Conservation (phyloP, 2,113 vertebrate genomes). For the Marmota monax region DNA sequence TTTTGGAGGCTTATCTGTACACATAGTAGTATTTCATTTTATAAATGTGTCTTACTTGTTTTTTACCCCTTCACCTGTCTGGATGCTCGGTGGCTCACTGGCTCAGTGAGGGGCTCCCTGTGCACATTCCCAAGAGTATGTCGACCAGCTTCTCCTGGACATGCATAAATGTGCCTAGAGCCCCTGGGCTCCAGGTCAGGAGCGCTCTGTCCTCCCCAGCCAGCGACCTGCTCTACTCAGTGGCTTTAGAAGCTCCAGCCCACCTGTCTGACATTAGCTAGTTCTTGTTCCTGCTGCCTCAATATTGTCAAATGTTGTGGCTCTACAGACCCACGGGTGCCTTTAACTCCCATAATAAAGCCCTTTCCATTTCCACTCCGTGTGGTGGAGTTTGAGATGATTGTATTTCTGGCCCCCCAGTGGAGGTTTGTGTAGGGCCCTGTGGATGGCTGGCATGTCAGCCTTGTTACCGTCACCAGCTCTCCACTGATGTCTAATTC, state of each 20-base stretch:
- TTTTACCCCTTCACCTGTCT: fast-evolving
- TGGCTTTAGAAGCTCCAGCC: fast-evolving
- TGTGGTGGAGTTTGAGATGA: neutral
- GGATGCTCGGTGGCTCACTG: neutral
- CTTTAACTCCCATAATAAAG: neutral
- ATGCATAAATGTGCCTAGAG: fast-evolving
- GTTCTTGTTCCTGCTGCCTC: fast-evolving
- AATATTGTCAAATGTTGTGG: fast-evolving
- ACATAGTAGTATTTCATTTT: too few relatives aligned
- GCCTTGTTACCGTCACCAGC: too few relatives aligned
- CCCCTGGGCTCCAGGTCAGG: neutral
- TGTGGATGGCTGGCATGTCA: fast-evolving
- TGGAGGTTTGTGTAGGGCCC: fast-evolving
- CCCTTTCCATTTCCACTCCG: too few relatives aligned
- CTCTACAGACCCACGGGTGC: too few relatives aligned
- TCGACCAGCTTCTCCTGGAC: neutral
- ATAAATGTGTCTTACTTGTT: fast-evolving
- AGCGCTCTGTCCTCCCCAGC: neutral
- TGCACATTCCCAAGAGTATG: fast-evolving
- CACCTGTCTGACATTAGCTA: fast-evolving
- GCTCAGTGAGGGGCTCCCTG: neutral
- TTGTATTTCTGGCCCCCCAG: fast-evolving
- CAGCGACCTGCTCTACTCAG: neutral
- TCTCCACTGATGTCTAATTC: too few relatives aligned
- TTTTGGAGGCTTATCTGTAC: neutral